Evolutionary conservation across 2,113 vertebrate genomes (phyloP), one percentile per base, ranked within the genome.

Genomic region (Cisticola juncidis): DNA sequence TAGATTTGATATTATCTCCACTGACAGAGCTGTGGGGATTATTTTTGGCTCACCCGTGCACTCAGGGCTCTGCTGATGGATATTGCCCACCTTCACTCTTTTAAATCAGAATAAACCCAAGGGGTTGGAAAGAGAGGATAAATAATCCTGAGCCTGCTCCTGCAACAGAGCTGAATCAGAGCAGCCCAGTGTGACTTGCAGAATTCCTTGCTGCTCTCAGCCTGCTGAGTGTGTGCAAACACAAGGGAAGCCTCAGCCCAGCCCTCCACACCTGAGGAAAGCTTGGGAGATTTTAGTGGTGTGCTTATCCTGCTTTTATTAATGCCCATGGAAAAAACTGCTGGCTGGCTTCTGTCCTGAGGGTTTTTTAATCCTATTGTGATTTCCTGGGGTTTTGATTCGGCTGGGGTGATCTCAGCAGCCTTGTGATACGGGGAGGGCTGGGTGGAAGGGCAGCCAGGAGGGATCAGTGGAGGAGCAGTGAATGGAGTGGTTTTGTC

Each of bases 331-430:
- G 36, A 62, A 86, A 79, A 93, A 91, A 78, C 50, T 91, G 66
- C 90, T 95, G 82, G 53, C 74, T 96, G 85, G 62, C 74, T 80
- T 33, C 82, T 93, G 56, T 51, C 50, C 76, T 86, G 51, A 12
- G 82, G 45, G 70, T 83, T 96, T 92, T 94, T 96, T 60, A 95
- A 93, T 96, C 88, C 93, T 88, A 9, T 86, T 96, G 80, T 94
- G 92, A 81, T 96, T 92, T 97, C 56, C 80, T 88, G 82, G 88
- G 91, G 86, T 92, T 97, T 94, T 84, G 83, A 66, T 88, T 96
- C 1, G 50, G 48, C 76, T 95, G 92, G 85, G 36, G 0, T 82
- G 88, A 70, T 86, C 82, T 74, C 90, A 74, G 85, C 88, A 79
- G 93, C 93, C 86, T 92, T 83, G 90, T 96, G 93, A 93, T 97